Evolutionary conservation across 1,140 invertebrate species (phyloP), one percentile per base, ranked within the genome.

Genomic region (Idris sp.): DNA sequence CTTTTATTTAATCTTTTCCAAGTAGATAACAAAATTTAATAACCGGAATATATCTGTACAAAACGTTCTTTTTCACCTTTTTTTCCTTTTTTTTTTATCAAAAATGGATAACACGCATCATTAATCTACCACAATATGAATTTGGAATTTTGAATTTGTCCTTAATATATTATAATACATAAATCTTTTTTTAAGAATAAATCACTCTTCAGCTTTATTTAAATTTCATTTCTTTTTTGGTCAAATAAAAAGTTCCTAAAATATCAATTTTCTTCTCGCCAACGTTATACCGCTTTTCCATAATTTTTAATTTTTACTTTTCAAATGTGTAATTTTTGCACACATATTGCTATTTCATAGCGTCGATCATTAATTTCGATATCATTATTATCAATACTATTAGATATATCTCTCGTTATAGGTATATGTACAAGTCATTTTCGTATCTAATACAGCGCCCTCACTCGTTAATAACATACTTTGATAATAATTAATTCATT

Each of bases 31-130:
- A 87, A 86, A 87, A 87, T 87, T 87, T 83, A 84, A 86, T 86
- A 86, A 87, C 84, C 85, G 81, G 83, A 86, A 86, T 84, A 87
- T 86, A 82, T 87, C 84, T 87, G 85, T 87, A 87, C 84, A 87
- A 87, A 74, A 87, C 81, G 61, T 83, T 84, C 79, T 84, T 79
- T 77, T 80, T 75, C 30, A 62, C 64, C 56, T 30, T 30, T 36
- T 36, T 33, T 33, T 11, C 26, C 26, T 28, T 74, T 74, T 78
- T 64, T 65, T 65, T 77, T 78, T 82, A 83, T 83, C 79, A 84
- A 86, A 76, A 87, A 83, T 83, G 79, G 79, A 82, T 78, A 87
- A 85, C 81, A 83, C 78, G 76, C 75, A 71, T 73, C 49, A 43
- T 67, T 69, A 61, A 74, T 73, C 62, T 77, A 78, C 74, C 75